Base-by-base conservation (phyloP, 2,797 vertebrate species). In the Spondyliosoma cantharus region DNA sequence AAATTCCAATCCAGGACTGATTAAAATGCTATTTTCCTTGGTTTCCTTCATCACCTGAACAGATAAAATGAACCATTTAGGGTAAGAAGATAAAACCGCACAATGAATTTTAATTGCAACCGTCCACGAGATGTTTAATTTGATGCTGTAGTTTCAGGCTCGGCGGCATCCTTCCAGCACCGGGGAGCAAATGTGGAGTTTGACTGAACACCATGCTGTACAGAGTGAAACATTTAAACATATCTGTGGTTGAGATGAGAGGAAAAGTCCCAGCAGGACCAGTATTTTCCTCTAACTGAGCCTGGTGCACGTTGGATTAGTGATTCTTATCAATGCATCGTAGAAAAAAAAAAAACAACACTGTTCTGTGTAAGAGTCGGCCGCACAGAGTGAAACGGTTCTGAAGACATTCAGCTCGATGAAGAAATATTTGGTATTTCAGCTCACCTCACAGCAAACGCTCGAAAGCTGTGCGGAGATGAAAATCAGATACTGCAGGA, bases 351-450 rank as follows among this genome's bases (percentile, higher is more conserved):
- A n/a, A 32, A 46, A 86, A 71, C 54, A 73, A 82, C 76, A 77
- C 75, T 20, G 9, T 43, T 42, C 17, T 62, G 42, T 57, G 58
- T 29, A 13, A 61, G 52, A 69, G 70, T 63, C 4, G 56, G 58
- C 29, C 12, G 53, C 52, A 67, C 46, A 16, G 57, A 61, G 20
- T 29, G 72, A 73, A 77, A 49, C 37, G 49, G 29, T 63, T 77
- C 48, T 66, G 50, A 82, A 46, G 73, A 91, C 91, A 88, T 92
- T 87, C 89, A 84, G 89, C 63, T 78, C 67, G 45, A 61, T 49
- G 63, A 84, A 77, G 79, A 87, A 82, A 73, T 78, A 87, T 93
- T 91, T 91, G 88, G 86, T 92, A 62, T 87, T 76, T 84, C n/a
- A 24, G 77, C 50, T 86, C 82, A 68, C 66, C 74, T 76, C 67